A percentile compares a stretch with the other conserved stretches of the same genome.
These are phyloP conservation scores for Oryzaephilus surinamensis DNA, from an alignment of 1,140 invertebrate genomes.

Conservation along the genomic window DNA sequence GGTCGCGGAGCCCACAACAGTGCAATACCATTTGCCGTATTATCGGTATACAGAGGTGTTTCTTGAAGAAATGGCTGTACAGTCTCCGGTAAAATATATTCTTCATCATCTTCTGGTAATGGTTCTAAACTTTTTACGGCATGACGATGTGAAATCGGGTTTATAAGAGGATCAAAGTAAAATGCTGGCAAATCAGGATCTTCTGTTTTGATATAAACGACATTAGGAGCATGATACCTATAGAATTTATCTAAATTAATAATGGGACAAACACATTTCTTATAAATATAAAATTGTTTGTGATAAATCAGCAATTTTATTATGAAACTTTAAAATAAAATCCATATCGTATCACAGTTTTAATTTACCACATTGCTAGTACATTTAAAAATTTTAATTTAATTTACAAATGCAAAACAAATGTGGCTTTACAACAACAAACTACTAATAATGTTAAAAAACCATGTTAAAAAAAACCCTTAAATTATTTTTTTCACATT, in stretches of 20 bases:
- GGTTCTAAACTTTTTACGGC: conserved; percentile 76
- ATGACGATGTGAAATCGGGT: conserved; percentile 95
- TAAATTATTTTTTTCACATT: too few species aligned
- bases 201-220: conserved; percentile 99
- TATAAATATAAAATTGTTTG: conserved; percentile 26
- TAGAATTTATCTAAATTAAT: conserved; percentile 23
- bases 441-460: conserved; percentile 3
- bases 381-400: conserved; percentile 16
- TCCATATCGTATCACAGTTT: conserved; percentile 36
- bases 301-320: conserved; percentile 41
- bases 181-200: conserved; percentile 99
- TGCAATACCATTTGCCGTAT: conserved; percentile 98
- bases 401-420: conserved; percentile 37
- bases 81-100: conserved; percentile 84
- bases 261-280: too few species aligned
- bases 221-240: conserved; percentile 98
- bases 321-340: conserved; percentile 34
- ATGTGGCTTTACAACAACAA: conserved; percentile 35
- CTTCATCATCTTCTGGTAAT: conserved; percentile 87
- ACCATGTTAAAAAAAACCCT: too few species aligned
- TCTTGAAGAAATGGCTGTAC: conserved; percentile 90
- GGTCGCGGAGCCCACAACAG: conserved; percentile 97
- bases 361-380: conserved; percentile 44
- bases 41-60: conserved; percentile 93
- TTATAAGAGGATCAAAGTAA: conserved; percentile 99